These are phyloP conservation scores for Paradoxurus hermaphroditus DNA, from an alignment of 2,113 vertebrate species.

Conservation along the genomic window DNA sequence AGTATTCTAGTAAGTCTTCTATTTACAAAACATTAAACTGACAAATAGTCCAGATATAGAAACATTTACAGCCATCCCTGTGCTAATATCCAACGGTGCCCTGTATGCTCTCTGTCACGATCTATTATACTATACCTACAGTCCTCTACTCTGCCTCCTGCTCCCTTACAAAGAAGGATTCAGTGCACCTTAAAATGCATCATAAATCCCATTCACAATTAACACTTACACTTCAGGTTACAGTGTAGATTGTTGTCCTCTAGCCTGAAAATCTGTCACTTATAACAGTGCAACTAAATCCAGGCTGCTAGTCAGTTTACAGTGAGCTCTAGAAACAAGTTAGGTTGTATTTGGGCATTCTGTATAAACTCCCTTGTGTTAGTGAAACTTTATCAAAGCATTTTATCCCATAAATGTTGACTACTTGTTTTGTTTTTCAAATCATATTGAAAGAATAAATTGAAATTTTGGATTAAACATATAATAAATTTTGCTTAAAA, in stretches of 20 bases:
- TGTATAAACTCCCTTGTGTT: neutral
- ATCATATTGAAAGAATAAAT: constrained; percentile 15
- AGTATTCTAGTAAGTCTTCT: neutral
- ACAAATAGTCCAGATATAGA: neutral
- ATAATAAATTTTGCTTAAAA: constrained; percentile 14
- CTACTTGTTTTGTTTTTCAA: neutral
- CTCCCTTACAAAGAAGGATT: neutral
- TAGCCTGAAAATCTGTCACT: neutral
- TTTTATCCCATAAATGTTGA: neutral
- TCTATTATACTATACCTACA: neutral
- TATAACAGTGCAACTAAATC: neutral
- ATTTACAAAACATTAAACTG: neutral
- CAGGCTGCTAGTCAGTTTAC: neutral
- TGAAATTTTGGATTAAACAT: constrained; percentile 1
- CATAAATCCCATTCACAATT: neutral
- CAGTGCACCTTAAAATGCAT: neutral
- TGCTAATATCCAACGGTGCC: neutral
- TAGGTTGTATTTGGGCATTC: neutral
- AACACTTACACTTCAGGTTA: neutral
- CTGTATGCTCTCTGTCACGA: neutral
- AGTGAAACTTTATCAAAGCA: constrained; percentile 2
- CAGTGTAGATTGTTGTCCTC: neutral
- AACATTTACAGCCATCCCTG: neutral
- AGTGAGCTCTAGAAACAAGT: constrained; percentile 22
- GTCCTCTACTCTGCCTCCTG: neutral